Base-by-base conservation (phyloP, 2,888 invertebrate species). In the Argyra leucocephala region DNA sequence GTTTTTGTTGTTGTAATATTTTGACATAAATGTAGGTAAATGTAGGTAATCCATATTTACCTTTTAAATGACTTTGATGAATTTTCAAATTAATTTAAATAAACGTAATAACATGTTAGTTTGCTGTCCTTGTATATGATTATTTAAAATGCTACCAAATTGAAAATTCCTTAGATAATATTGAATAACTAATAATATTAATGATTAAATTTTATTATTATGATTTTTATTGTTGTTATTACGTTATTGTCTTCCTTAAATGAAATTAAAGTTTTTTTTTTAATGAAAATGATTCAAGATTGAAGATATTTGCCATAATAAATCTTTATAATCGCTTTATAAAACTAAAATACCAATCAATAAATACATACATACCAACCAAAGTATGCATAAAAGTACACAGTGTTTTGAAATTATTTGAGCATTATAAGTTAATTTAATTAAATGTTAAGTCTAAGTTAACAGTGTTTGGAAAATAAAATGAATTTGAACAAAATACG, bases 11-110 rank as follows among this genome's bases (percentile, higher is more conserved):
- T 18, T 48, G n/a, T 18, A 18, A 12, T 48, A 15, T 48, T 48
- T 9, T 48, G 2, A 12, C 48, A 48, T 48, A 48, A 12, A 48
- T 48, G 48, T 48, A 48, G 48, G 48, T 48, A 48, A 48, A 48
- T 48, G 48, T 48, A 48, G 12, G 48, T 48, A 18, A 48, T 48
- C 48, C 48, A 18, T 48, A 48, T 48, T 48, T 48, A n/a, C 48
- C 48, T 48, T 48, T 48, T 48, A 48, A 48, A 48, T 48, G 48
- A 48, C n/a, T 48, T 48, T 48, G 48, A 48, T 48, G 48, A 48
- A 48, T 48, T 48, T 48, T 48, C 5, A 48, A 48, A 48, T 48
- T 48, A 48, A 48, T 48, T 48, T 48, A 48, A 48, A 48, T 18
- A 5, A 48, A 48, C 4, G 5, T 3, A 15, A 48, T 48, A 18